Conservation (phyloP, 2,888 invertebrate genomes). For the Platerodrilus igneus region DNA sequence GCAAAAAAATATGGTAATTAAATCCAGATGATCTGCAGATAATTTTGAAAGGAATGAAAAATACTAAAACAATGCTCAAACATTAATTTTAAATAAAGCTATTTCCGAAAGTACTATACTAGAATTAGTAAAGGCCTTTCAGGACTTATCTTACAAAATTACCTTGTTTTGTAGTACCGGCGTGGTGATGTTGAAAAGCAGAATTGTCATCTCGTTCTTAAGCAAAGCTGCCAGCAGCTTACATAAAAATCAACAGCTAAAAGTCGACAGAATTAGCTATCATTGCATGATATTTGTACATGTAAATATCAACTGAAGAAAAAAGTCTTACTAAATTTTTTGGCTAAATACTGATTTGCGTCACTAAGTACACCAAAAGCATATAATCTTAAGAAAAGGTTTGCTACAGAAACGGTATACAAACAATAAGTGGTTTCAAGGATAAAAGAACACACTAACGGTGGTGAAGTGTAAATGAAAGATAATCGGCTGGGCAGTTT, state of each 20-base stretch:
- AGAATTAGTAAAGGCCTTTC: too few species aligned
- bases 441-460: too few species aligned
- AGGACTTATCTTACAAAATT: constrained; percentile 17
- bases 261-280: background rate
- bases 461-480: too few species aligned
- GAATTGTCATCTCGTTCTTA: constrained; percentile 33
- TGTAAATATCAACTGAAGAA: background rate
- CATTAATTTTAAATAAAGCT: background rate
- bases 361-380: too few species aligned
- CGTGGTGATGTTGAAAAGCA: constrained; percentile 41
- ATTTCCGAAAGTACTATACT: background rate
- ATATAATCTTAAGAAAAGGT: too few species aligned
- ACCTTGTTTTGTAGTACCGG: constrained; percentile 39
- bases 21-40: constrained; percentile 50
- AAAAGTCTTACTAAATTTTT: background rate
- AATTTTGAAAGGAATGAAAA: constrained; percentile 50
- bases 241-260: constrained; percentile 37
- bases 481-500: too few species aligned
- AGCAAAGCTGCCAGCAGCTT: constrained; percentile 33
- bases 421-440: too few species aligned
- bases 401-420: too few species aligned
- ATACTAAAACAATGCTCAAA: constrained; percentile 46
- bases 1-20: constrained; percentile 54
- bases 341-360: too few species aligned
- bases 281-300: background rate